Evolutionary conservation across 2,113 vertebrate genomes (phyloP), one percentile per base, ranked within the genome.

Genomic region (Caranx ignobilis): DNA sequence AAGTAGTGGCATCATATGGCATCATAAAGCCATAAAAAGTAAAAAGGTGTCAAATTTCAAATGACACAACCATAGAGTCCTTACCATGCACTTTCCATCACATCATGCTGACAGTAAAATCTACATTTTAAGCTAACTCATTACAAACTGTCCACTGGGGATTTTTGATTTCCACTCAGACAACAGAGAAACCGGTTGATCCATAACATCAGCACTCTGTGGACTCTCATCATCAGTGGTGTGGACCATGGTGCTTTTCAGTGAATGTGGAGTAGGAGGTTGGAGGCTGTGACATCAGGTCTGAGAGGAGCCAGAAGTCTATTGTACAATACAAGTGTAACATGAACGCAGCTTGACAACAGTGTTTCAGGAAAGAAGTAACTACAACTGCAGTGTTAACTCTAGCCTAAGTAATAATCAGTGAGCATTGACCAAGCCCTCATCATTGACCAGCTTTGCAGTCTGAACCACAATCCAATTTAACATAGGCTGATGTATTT

Each of bases 121-220:
- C 26, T 26, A 26, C 26, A 26, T 26, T 26, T 26, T 26, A 26
- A 26, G 26, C 26, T 26, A 26, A 26, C 26, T 26, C 26, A 26
- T 26, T 26, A 26, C 26, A 26, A 26, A 26, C 26, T 26, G 26
- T 26, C 26, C 26, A 26, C 26, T 26, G 26, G 26, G 26, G 26
- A 26, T 26, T 26, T 26, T 26, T 26, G 26, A 26, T 26, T 26
- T 26, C 26, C 26, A 26, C 26, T 26, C 26, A 26, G 26, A 26
- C 81, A 75, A 62, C 37, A 35, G 35, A 52, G 48, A 50, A 65
- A 75, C 59, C 9, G 63, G 68, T 79, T 61, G 52, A 85, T 80
- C 68, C 26, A 11, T 59, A 63, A 71, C 39, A 12, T 7, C 21
- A 8, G 11, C 26, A 16, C 26, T 6, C 26, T 4, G 26, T 26